A percentile compares a stretch with the other conserved stretches of the same genome.
phyloP scores from a whole-genome alignment of 2,113 vertebrate genomes.

The Cynocephalus volans region DNA sequence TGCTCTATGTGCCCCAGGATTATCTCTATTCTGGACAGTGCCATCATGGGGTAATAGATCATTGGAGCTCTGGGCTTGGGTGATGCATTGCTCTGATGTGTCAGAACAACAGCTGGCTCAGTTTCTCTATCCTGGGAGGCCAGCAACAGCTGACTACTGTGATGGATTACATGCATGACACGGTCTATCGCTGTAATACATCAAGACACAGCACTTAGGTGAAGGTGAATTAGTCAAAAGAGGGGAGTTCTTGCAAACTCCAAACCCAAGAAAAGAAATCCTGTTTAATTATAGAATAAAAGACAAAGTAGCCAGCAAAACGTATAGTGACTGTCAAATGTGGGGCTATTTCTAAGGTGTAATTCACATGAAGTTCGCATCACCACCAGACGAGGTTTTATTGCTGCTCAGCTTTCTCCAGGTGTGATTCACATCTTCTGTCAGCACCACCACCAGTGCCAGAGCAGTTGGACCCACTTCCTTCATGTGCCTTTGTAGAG shows the following conservation, averaged over 20 bases:
- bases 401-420: not conserved
- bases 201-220: slow-evolving; percentile 86
- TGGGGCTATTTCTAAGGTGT: slow-evolving; percentile 63
- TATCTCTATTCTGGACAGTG: slow-evolving; percentile 79
- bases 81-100: slow-evolving; percentile 77
- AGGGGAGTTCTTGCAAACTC: slow-evolving; percentile 83
- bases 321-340: slow-evolving; percentile 73
- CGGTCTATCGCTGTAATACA: slow-evolving; percentile 87
- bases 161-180: slow-evolving; percentile 84
- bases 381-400: not conserved
- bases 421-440: slow-evolving; percentile 46
- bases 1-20: slow-evolving; percentile 48
- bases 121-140: slow-evolving; percentile 86
- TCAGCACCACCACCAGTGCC: accelerated
- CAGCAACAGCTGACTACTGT: slow-evolving; percentile 85
- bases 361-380: slow-evolving; percentile 65
- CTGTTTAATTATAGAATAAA: slow-evolving; percentile 85
- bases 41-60: slow-evolving; percentile 76
- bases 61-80: slow-evolving; percentile 41
- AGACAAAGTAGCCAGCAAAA: slow-evolving; percentile 72
- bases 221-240: slow-evolving; percentile 90
- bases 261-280: slow-evolving; percentile 71
- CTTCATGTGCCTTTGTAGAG: not conserved
- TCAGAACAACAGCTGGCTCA: slow-evolving; percentile 86
- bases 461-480: slow-evolving; percentile 24